Evolutionary conservation across 2,888 invertebrate species (phyloP), one percentile per base, ranked within the genome.

Genomic region (Isoperla grammatica): DNA sequence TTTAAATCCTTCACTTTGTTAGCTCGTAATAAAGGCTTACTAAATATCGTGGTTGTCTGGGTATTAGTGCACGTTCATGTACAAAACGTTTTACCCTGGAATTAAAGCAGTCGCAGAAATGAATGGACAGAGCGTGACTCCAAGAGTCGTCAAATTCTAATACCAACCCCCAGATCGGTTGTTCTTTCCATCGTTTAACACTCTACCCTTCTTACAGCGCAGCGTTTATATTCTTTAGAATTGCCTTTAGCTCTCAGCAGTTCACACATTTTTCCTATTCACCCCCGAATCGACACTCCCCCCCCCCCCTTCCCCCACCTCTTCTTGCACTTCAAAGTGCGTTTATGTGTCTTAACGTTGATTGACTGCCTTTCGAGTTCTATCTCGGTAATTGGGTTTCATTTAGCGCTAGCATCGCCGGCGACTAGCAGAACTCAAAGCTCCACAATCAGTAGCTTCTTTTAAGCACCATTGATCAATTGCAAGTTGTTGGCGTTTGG

Each of bases 281-380:
- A 4, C 45, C 43, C 56, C 43, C 45, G 12, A 19, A 17, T 43
- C 43, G 17, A n/a, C 29, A 29, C 29, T 29, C 29, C 29, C 4
- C 35, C 23, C 45, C 40, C 43, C 43, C 45, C 35, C 19, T 29
- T 8, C 8, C 4, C 29, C 29, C 17, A 40, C 45, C 56, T 9
- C 12, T 35, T 56, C 19, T 56, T 40, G 35, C 56, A 56, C 56
- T 56, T 56, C 56, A 56, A 45, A 56, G 56, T 56, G 56, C 56
- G 40, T 56, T 56, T 56, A 56, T 43, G 45, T 56, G 56, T 56
- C 40, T 43, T 56, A 29, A 29, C 29, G 29, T 8, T 29, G 53
- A 35, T n/a, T 37, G 37, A 17, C n/a, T n/a, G 17, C 13, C 37
- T 19, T 13, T 13, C 29, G 13, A 11, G 17, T 53, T 12, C 17